Base-by-base conservation (phyloP, 2,113 vertebrate species). In the Daphoenositta chrysoptera region DNA sequence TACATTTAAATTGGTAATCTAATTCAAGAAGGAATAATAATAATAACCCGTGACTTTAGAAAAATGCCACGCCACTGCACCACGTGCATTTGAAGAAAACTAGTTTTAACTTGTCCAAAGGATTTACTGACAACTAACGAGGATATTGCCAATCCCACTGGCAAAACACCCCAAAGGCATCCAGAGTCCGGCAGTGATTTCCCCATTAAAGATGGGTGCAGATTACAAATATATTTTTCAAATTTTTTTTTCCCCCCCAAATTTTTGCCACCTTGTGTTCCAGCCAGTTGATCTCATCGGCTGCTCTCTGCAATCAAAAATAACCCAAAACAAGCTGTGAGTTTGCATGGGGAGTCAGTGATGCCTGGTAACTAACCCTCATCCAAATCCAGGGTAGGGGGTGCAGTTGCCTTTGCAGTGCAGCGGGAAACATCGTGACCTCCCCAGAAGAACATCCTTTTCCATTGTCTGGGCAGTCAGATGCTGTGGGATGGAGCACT, bases 101-200 rank as follows among this genome's bases (percentile, higher is more conserved):
- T 15, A 23, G 79, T 80, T 83, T 77, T 37, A 73, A 83, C 69
- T 84, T 53, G 60, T 64, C 68, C 80, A 48, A 66, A 92, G 88
- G 90, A 81, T 92, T 87, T 71, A 57, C 58, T 37, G 56, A 60
- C 33, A 76, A 54, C 66, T 63, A 70, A 58, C 0, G 0, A 70
- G 79, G 85, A 90, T 35, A 58, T 20, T 78, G 79, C 79, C 92
- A 83, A 60, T 35, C 51, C 50, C 3, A 1, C 1, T 11, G 3
- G 75, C 57, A 22, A 14, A 82, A 44, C 1, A 8, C n/a, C 76
- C 83, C 2, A 3, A 85, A 58, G 87, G 79, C 53, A 84, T n/a
- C 70, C 14, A 3, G 63, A 2, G 11, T 23, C 48, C 1, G 0
- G 57, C 69, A 85, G 63, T 0, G 0, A 66, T 54, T 63, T 53